These are phyloP conservation scores for Calephelis perditalis DNA, from an alignment of 2,888 invertebrate genomes.

Conservation along the genomic window DNA sequence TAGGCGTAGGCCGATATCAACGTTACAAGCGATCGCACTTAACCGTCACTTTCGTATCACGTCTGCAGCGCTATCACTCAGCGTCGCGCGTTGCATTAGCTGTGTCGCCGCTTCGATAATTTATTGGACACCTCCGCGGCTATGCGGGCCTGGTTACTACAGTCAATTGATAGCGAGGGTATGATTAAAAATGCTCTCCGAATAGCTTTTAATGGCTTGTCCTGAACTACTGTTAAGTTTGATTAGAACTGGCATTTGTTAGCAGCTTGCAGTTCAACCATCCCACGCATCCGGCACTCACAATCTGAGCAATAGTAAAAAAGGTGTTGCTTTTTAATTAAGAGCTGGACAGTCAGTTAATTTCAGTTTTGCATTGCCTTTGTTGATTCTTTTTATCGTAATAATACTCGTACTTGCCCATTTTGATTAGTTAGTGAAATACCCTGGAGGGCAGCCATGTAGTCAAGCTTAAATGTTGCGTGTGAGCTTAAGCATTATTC, in stretches of 20 bases:
- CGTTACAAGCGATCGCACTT: slow-evolving; percentile 75
- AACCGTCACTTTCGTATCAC: slow-evolving; percentile 68
- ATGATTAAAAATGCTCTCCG: slow-evolving; percentile 33
- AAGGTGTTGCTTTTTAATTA: no score
- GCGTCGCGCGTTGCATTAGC: slow-evolving; percentile 71
- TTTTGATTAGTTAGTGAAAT: no score
- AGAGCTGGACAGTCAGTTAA: no score
- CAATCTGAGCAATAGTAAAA: no score
- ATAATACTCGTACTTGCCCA: no score
- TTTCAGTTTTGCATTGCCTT: no score
- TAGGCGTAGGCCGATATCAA: slow-evolving; percentile 59
- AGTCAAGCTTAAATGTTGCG: no score
- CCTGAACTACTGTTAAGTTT: slow-evolving; percentile 15
- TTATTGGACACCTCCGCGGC: slow-evolving; percentile 55
- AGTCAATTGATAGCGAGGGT: slow-evolving; percentile 41
- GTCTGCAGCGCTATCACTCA: slow-evolving; percentile 69
- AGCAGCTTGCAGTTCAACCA: slow-evolving; percentile 2
- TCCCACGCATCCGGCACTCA: not conserved
- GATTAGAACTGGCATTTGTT: slow-evolving; percentile 12
- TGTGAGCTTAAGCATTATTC: no score
- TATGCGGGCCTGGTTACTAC: slow-evolving; percentile 56
- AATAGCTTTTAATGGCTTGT: slow-evolving; percentile 24
- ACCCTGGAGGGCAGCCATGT: no score
- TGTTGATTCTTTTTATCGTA: no score
- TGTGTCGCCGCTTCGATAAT: slow-evolving; percentile 66